Percentiles rank a stretch among this genome's conserved stretches.
phyloP scores from a whole-genome alignment of 2,888 invertebrate species.

The Aromia moschata region DNA sequence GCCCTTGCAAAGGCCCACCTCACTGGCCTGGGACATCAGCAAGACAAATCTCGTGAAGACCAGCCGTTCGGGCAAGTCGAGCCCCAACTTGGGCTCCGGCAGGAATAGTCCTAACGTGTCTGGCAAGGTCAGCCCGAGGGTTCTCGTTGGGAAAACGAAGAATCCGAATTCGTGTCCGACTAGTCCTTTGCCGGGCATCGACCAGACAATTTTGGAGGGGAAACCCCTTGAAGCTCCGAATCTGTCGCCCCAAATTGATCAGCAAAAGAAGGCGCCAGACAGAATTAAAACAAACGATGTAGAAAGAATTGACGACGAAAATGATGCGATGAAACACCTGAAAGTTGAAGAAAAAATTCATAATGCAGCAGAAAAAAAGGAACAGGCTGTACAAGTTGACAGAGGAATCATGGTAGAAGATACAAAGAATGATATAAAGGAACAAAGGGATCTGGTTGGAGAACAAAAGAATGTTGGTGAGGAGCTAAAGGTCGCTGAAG shows the following conservation, averaged over 20 bases:
- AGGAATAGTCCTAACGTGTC: conserved; percentile 69
- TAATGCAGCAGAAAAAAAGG: not conserved
- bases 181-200: conserved; percentile 62
- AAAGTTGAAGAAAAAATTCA: not conserved
- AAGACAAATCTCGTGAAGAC: conserved; percentile 73
- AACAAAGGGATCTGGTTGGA: not conserved
- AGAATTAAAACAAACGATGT: too few relatives aligned
- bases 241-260: too few relatives aligned
- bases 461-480: not conserved
- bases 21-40: conserved; percentile 94
- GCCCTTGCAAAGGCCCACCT: conserved; percentile 83
- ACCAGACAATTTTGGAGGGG: conserved; percentile 60
- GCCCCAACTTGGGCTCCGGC: conserved; percentile 66
- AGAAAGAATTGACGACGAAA: not conserved
- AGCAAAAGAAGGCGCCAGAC: too few relatives aligned
- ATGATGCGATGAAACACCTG: conserved; percentile 9
- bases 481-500: not conserved
- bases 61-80: conserved; percentile 62
- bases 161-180: conserved; percentile 55
- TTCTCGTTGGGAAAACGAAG: conserved; percentile 61
- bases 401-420: not conserved
- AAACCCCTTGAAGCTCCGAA: conserved; percentile 45
- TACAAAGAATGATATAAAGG: conserved; percentile 14
- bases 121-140: conserved; percentile 70
- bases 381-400: not conserved